Conservation (phyloP, 2,888 invertebrate genomes). For the Thecocarcelia acutangulata region DNA sequence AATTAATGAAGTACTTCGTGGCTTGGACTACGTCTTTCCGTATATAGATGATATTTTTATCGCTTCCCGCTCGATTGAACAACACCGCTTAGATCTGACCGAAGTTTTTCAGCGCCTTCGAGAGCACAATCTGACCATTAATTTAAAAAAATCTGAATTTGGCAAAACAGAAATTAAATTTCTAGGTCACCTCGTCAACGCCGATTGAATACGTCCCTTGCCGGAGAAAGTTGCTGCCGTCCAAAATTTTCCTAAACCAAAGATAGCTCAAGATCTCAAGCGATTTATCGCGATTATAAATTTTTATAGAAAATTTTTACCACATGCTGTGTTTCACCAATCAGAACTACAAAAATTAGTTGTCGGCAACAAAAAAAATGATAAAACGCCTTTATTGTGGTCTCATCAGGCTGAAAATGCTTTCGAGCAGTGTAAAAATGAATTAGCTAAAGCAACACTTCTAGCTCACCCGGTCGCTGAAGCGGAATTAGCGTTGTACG, state of each 20-base stretch:
- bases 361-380: no score
- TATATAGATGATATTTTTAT: neutral
- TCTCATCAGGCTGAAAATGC: neutral
- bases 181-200: no score
- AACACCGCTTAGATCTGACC: neutral
- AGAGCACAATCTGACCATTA: no score
- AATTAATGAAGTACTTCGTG: neutral
- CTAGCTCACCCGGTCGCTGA: neutral
- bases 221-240: no score
- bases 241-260: no score
- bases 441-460: neutral
- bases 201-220: no score
- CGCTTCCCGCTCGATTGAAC: no score
- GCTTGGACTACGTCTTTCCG: neutral
- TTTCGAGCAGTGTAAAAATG: neutral
- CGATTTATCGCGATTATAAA: neutral
- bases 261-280: no score
- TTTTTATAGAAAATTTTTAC: no score
- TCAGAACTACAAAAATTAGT: neutral
- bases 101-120: neutral
- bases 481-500: neutral
- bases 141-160: no score
- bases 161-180: no score
- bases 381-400: neutral
- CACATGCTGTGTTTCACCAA: neutral